phyloP scores from a whole-genome alignment of 2,888 invertebrate genomes.

The Tetanocera ferruginea region DNA sequence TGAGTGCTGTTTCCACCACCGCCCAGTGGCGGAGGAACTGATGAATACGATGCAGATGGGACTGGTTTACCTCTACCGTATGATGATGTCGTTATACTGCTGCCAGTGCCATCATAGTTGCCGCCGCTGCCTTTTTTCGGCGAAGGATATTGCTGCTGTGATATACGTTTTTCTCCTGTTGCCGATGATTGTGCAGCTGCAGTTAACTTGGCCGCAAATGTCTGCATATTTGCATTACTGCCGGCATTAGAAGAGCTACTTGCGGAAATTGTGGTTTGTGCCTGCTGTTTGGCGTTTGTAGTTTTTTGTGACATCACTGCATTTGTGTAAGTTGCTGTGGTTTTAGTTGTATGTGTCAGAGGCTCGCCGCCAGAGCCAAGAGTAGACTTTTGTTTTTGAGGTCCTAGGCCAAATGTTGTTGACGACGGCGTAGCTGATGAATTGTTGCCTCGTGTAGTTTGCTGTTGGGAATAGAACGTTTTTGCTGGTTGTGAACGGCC shows the following conservation, averaged over 20 bases:
- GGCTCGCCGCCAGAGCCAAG: constrained; percentile 42
- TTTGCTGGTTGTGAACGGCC: constrained; percentile 64
- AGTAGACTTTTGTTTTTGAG: constrained; percentile 37
- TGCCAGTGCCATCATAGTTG: constrained; percentile 57
- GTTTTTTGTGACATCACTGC: constrained; percentile 73
- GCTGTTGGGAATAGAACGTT: constrained; percentile 54
- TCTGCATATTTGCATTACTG: constrained; percentile 54
- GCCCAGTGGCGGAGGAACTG: constrained; percentile 54
- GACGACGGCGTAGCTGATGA: constrained; percentile 42
- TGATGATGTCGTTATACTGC: constrained; percentile 61
- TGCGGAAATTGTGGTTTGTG: constrained; percentile 28
- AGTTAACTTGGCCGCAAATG: constrained; percentile 72
- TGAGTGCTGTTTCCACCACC: constrained; percentile 57
- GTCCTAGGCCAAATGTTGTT: constrained; percentile 40
- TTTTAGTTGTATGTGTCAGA: constrained; percentile 60
- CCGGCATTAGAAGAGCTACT: constrained; percentile 31
- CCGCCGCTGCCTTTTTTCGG: constrained; percentile 58
- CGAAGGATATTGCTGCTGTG: constrained; percentile 47
- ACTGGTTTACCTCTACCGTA: constrained; percentile 64
- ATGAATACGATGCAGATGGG: constrained; percentile 43
- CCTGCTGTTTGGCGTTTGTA: constrained; percentile 41
- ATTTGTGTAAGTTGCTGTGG: constrained; percentile 74
- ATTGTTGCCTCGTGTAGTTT: constrained; percentile 52
- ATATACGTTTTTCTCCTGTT: constrained; percentile 43
- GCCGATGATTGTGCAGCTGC: constrained; percentile 56